Percentiles rank a stretch among this genome's conserved stretches.
These are phyloP conservation scores for Cheiracanthium punctorium DNA, from an alignment of 2,888 invertebrate genomes.

Conservation along the genomic window DNA sequence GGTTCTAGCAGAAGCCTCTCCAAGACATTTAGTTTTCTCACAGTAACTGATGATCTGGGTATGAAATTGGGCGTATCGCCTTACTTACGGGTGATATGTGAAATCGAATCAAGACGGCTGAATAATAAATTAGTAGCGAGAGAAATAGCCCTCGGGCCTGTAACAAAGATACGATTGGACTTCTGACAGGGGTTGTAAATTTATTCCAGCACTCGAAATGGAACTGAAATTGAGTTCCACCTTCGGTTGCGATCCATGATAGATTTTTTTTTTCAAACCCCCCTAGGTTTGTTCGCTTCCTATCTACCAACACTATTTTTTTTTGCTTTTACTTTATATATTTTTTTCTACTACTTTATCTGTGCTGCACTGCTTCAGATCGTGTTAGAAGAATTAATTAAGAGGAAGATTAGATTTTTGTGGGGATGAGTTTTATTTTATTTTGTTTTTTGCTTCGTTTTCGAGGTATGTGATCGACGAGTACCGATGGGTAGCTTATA, in stretches of 20 bases:
- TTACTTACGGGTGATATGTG: background rate
- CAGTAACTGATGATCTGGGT: slow-evolving; percentile 16
- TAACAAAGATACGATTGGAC: slow-evolving; percentile 42
- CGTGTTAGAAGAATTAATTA: slow-evolving; percentile 53
- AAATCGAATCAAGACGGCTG: slow-evolving; percentile 43
- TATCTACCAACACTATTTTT: slow-evolving; percentile 11
- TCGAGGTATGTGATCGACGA: slow-evolving; percentile 19
- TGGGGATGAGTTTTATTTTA: no score
- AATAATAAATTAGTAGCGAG: slow-evolving; percentile 34
- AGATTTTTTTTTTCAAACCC: background rate
- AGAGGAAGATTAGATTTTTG: slow-evolving; percentile 18
- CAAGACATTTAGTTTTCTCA: background rate
- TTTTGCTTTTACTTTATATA: background rate
- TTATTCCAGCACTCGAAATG: slow-evolving; percentile 56
- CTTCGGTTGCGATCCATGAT: slow-evolving; percentile 34
- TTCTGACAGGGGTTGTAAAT: slow-evolving; percentile 44
- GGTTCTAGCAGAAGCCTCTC: background rate
- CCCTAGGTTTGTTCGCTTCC: background rate
- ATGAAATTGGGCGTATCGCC: slow-evolving; percentile 34
- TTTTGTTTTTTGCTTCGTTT: background rate
- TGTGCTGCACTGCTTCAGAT: slow-evolving; percentile 28
- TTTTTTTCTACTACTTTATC: slow-evolving; percentile 3
- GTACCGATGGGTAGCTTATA: background rate
- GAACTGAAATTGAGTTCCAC: slow-evolving; percentile 30
- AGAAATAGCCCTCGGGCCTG: background rate